Conservation (phyloP, 2,113 vertebrate species). For the Callopanchax toddi region DNA sequence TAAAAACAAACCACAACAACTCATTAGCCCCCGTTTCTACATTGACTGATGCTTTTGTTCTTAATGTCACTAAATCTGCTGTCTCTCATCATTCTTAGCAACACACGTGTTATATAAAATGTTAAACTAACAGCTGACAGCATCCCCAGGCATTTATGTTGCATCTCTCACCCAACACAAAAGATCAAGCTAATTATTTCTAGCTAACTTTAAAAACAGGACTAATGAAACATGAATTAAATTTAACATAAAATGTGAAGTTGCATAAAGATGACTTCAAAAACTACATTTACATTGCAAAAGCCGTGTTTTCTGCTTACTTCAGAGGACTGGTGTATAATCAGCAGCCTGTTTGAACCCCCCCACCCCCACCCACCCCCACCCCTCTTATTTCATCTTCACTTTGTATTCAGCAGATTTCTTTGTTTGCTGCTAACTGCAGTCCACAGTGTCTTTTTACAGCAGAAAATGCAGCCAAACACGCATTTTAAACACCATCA, state of each 20-base stretch:
- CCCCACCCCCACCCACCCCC: no score
- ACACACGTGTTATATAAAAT: neutral
- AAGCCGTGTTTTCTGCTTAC: slow-evolving; percentile 4
- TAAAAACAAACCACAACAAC: no score
- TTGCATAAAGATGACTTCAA: neutral
- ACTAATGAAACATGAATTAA: neutral
- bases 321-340: neutral
- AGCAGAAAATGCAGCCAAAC: neutral
- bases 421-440: neutral
- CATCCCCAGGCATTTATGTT: neutral
- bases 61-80: neutral
- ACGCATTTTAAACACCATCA: neutral
- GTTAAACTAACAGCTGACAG: neutral
- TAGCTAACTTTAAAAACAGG: neutral
- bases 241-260: neutral
- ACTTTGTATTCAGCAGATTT: neutral
- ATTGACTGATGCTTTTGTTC: neutral
- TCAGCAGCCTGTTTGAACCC: neutral
- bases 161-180: neutral
- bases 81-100: no score
- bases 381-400: neutral
- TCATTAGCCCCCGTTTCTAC: no score
- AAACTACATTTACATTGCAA: neutral
- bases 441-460: neutral
- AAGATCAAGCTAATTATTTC: neutral